Conservation (phyloP, 2,888 invertebrate genomes). For the Bombyx huttoni region DNA sequence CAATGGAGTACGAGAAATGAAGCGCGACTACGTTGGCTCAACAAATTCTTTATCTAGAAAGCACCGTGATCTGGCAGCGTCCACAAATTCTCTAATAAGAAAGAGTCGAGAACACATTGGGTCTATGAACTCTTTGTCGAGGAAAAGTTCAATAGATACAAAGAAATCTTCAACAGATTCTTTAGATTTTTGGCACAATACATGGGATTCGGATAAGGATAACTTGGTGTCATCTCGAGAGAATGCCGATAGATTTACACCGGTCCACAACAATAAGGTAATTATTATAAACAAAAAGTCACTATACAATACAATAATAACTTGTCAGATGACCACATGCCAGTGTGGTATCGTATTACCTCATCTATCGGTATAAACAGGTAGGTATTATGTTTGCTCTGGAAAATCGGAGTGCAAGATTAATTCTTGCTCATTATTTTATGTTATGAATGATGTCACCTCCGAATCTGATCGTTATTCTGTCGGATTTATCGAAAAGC, state of each 20-base stretch:
- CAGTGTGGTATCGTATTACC: background rate
- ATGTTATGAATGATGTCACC: background rate
- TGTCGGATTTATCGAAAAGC: background rate
- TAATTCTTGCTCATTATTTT: background rate
- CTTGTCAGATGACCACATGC: conserved; percentile 2
- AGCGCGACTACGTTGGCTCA: conserved; percentile 66
- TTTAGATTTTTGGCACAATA: conserved; percentile 77
- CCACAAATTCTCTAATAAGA: conserved; percentile 51
- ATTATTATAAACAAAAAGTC: conserved; percentile 20
- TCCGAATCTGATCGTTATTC: background rate
- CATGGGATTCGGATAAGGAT: conserved; percentile 78
- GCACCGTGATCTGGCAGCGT: conserved; percentile 50
- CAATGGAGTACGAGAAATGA: conserved; percentile 58
- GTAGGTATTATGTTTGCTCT: background rate
- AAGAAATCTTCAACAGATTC: conserved; percentile 78
- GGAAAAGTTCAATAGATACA: conserved; percentile 66
- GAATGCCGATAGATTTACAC: conserved; percentile 69
- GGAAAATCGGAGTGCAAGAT: background rate
- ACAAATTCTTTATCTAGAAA: conserved; percentile 51
- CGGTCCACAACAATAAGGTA: conserved; percentile 49
- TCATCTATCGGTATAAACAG: conserved; percentile 2
- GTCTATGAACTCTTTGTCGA: conserved; percentile 49
- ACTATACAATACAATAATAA: conserved; percentile 5
- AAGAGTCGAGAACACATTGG: conserved; percentile 42
- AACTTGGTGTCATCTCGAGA: conserved; percentile 73